A percentile compares a stretch with the other conserved stretches of the same genome.
Conservation (phyloP, 2,888 invertebrate species). For the Rhingia campestris region DNA sequence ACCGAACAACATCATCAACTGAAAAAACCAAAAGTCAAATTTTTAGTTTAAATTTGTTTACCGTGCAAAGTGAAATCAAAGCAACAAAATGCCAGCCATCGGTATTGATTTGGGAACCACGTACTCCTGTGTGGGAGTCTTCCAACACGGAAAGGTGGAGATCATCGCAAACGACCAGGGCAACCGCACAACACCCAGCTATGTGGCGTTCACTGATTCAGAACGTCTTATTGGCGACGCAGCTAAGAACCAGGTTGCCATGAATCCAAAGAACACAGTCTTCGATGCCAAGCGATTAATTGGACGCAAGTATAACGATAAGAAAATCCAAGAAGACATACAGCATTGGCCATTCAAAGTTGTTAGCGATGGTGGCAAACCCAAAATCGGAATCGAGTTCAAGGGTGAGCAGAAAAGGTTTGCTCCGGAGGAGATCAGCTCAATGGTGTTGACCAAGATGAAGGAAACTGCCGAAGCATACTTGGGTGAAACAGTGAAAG, state of each 20-base stretch:
- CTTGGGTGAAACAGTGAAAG: slow-evolving; percentile 91
- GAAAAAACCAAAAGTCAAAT: background rate
- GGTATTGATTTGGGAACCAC: slow-evolving; percentile 93
- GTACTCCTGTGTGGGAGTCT: slow-evolving; percentile 91
- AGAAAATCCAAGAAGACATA: slow-evolving; percentile 94
- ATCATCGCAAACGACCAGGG: slow-evolving; percentile 93
- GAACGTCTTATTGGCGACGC: slow-evolving; percentile 92
- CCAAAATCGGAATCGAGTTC: slow-evolving; percentile 92
- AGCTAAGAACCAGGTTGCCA: slow-evolving; percentile 91
- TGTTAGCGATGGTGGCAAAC: slow-evolving; percentile 90
- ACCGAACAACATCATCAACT: background rate
- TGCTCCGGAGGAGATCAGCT: slow-evolving; percentile 94
- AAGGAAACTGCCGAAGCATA: slow-evolving; percentile 95
- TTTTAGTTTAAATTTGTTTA: background rate
- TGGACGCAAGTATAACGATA: slow-evolving; percentile 94
- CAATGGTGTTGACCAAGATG: slow-evolving; percentile 96
- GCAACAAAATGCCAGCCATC: slow-evolving; percentile 84
- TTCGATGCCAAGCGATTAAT: slow-evolving; percentile 96
- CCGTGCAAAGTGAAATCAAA: slow-evolving; percentile 1
- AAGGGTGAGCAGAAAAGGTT: slow-evolving; percentile 95
- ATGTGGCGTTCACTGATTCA: slow-evolving; percentile 92
- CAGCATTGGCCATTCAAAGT: slow-evolving; percentile 97
- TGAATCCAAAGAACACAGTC: slow-evolving; percentile 93
- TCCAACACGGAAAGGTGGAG: slow-evolving; percentile 90
- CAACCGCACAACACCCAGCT: slow-evolving; percentile 90